Base-by-base conservation (phyloP, 2,113 vertebrate species). In the Epinephelus lanceolatus region DNA sequence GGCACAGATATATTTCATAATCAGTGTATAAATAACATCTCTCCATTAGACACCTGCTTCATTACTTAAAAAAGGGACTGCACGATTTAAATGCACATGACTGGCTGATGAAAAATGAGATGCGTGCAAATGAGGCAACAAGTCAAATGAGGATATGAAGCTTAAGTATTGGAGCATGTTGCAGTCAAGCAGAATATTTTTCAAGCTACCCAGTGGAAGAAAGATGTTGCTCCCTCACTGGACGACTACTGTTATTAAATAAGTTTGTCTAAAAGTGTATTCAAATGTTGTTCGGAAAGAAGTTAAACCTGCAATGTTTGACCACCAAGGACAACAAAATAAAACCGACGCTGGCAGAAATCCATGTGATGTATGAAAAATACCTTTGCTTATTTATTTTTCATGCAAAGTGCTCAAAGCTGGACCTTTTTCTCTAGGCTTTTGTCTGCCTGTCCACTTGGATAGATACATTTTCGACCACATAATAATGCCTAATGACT, bases 31-130 rank as follows among this genome's bases (percentile, higher is more conserved):
- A 82, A 81, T 84, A 86, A 79, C 67, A 84, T 60, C 60, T 84
- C 72, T 33, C 78, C 60, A 83, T 89, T 88, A 89, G 76, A 83
- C 78, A 86, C 72, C 79, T 77, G 67, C 30, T 80, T 65, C 61
- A 78, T 85, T 72, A 81, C 4, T 30, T 23, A 45, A 33, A 3
- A 71, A 73, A 30, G 18, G 21, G 23, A 33, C 13, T 10, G 57
- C 53, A 56, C 12, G 10, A 52, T 75, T 5, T 49, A 63, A 68
- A 52, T 53, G 52, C 30, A 74, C 53, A 77, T 42, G 19, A 63
- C 19, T 74, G 59, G 9, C 25, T 73, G 40, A 70, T 77, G 61
- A 67, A 76, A 70, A 74, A 81, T 60, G 11, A 81, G 45, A 49
- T 49, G 15, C 7, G 3, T 63, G 23, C 19, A 52, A 42, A 14